Conservation (phyloP, 2,113 vertebrate species). For the Ceyx cyanopectus region DNA sequence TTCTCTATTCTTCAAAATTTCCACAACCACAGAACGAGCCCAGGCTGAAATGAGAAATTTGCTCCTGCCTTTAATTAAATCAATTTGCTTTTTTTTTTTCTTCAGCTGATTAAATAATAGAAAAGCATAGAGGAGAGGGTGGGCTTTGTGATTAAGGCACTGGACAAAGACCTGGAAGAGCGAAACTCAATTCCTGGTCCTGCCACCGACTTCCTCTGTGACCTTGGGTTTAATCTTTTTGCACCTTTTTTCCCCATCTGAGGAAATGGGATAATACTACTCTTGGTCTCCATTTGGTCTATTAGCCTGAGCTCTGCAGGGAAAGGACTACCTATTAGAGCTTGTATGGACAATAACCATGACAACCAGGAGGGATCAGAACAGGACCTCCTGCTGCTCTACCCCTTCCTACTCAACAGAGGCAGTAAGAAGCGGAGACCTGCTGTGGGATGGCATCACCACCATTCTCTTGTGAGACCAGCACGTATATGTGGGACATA, state of each 20-base stretch:
- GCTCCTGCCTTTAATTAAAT: constrained; percentile 78
- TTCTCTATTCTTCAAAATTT: constrained; percentile 74
- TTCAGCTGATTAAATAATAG: constrained; percentile 60
- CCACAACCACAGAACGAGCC: constrained; percentile 47
- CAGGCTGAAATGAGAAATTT: constrained; percentile 72
- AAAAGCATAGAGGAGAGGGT: not conserved
- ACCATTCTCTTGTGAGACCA: rapidly evolving
- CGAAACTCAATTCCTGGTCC: constrained; percentile 3
- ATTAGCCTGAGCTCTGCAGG: not conserved
- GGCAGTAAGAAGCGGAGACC: rapidly evolving
- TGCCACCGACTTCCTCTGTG: not conserved
- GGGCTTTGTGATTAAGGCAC: not conserved
- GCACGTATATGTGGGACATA: rapidly evolving
- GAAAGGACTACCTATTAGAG: not conserved
- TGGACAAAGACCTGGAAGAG: not conserved
- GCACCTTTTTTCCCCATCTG: not conserved
- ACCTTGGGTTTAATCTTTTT: not conserved
- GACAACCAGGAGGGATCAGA: rapidly evolving
- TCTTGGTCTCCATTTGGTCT: not conserved
- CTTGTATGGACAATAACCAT: not conserved
- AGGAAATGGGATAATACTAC: not conserved
- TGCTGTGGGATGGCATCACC: rapidly evolving
- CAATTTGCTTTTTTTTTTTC: constrained; percentile 72
- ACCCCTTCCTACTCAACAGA: not conserved
- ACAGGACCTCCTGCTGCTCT: not conserved